Evolutionary conservation across 2,888 invertebrate genomes (phyloP).

Genomic region (Sepiola atlantica): DNA sequence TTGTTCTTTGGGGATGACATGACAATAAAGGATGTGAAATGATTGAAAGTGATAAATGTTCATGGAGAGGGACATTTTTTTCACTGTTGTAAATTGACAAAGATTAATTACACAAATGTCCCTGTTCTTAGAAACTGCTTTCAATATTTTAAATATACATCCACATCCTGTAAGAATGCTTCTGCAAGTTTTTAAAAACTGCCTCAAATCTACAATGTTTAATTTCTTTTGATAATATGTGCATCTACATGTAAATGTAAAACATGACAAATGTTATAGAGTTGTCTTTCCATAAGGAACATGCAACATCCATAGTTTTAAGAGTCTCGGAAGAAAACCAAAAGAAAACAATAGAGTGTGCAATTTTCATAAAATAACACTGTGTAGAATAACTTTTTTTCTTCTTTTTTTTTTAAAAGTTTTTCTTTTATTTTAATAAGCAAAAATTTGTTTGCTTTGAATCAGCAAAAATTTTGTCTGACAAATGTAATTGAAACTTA

Average conservation of each 20-base stretch:
- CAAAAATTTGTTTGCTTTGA: background rate
- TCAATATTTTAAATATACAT: constrained; percentile 17
- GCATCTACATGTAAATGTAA: background rate
- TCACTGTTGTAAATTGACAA: background rate
- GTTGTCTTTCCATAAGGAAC: background rate
- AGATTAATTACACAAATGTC: background rate
- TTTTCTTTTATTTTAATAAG: background rate
- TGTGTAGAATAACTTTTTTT: constrained; percentile 4
- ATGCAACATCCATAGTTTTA: background rate
- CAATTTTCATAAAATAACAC: constrained; percentile 11
- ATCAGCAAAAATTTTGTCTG: background rate
- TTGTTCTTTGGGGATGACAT: background rate
- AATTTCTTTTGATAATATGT: background rate
- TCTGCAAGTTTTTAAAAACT: background rate
- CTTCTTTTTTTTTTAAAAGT: background rate
- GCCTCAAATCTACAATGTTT: background rate
- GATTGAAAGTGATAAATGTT: background rate
- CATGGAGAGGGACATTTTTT: background rate
- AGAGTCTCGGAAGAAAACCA: background rate
- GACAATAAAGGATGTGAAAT: background rate
- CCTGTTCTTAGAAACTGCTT: background rate
- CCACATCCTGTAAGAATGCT: background rate
- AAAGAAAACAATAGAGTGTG: background rate
- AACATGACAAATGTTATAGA: background rate
- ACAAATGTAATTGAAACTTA: background rate